These are phyloP conservation scores for Scaptodrosophila latifasciaeformis DNA, from an alignment of 2,888 invertebrate species.

Conservation along the genomic window DNA sequence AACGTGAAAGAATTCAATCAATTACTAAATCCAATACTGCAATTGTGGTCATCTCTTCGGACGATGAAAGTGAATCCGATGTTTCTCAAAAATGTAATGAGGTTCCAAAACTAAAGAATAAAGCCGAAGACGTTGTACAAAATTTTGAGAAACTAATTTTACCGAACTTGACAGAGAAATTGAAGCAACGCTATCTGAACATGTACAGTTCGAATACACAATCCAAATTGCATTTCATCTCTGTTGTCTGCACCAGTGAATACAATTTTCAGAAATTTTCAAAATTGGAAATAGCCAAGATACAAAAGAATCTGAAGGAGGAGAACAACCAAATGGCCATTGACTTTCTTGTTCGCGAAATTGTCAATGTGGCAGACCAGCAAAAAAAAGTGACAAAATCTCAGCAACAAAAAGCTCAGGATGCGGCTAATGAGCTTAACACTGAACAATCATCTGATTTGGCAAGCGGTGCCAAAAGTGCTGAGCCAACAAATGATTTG, in stretches of 20 bases:
- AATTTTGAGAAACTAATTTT: constrained; percentile 70
- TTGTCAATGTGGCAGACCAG: constrained; percentile 63
- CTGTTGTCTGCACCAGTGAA: constrained; percentile 62
- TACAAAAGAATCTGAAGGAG: constrained; percentile 67
- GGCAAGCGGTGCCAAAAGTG: constrained; percentile 27
- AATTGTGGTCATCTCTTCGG: constrained; percentile 46
- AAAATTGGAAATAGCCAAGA: constrained; percentile 60
- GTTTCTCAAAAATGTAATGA: no score
- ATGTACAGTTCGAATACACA: constrained; percentile 50
- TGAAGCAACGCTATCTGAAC: constrained; percentile 55
- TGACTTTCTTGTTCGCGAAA: constrained; percentile 69
- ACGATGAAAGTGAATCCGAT: constrained; percentile 37
- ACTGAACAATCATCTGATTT: not conserved
- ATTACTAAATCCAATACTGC: not conserved
- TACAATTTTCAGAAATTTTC: constrained; percentile 58
- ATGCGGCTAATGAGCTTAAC: constrained; percentile 36
- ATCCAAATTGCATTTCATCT: constrained; percentile 65
- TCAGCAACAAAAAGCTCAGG: constrained; percentile 25
- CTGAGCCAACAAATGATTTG: constrained; percentile 32
- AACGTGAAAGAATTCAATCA: not conserved
- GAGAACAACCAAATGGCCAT: constrained; percentile 60
- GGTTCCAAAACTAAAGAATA: constrained; percentile 45
- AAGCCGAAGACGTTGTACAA: constrained; percentile 64
- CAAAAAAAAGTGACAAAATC: constrained; percentile 38
- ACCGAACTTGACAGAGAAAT: constrained; percentile 53